A percentile compares a stretch with the other conserved stretches of the same genome.
Evolutionary conservation across 2,113 vertebrate species (phyloP).

Genomic region (Mustela lutreola): DNA sequence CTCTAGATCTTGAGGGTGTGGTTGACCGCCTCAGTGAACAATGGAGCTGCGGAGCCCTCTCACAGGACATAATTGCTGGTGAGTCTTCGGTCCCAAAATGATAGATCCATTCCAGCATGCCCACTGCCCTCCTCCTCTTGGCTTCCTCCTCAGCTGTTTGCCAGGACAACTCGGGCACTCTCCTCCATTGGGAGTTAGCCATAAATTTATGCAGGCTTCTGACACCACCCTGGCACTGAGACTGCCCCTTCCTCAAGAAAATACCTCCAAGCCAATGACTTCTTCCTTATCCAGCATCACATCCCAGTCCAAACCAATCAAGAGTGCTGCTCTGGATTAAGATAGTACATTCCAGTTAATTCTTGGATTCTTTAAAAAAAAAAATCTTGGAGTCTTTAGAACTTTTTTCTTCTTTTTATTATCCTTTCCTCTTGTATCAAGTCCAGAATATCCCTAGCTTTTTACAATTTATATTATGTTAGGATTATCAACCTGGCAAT

Average conservation of each 20-base stretch:
- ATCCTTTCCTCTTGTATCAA: neutral
- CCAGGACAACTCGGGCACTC: neutral
- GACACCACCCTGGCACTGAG: neutral
- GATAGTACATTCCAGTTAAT: neutral
- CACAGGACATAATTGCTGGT: neutral
- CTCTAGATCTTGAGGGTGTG: neutral
- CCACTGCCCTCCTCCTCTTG: neutral
- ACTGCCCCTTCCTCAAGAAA: neutral
- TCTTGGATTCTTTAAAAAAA: neutral
- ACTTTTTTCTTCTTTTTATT: neutral
- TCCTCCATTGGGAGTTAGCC: neutral
- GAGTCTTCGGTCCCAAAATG: neutral
- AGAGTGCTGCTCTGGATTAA: neutral
- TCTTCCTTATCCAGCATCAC: neutral
- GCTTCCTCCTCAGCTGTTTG: neutral
- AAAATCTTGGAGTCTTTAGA: neutral
- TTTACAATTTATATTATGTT: neutral
- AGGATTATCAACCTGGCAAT: neutral
- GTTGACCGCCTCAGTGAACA: neutral
- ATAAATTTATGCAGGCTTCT: neutral
- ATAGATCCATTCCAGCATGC: neutral
- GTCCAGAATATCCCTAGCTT: neutral
- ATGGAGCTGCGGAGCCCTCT: neutral
- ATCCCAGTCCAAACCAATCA: neutral
- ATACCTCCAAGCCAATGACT: neutral